Conservation (phyloP, 2,888 invertebrate species). For the Hyles lineata region DNA sequence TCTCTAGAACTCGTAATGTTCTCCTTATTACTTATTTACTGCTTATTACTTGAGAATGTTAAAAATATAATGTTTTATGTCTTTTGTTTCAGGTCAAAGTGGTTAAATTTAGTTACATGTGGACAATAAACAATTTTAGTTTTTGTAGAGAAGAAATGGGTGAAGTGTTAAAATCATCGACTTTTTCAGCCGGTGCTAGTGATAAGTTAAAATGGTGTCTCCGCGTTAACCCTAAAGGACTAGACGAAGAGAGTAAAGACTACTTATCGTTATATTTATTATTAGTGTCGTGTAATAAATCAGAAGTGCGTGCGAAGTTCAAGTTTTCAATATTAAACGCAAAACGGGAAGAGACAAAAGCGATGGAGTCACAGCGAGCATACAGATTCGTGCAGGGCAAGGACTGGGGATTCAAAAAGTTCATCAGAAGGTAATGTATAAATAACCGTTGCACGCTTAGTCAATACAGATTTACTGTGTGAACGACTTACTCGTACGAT, state of each 20-base stretch:
- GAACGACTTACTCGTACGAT: not conserved
- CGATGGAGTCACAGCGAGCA: constrained; percentile 98
- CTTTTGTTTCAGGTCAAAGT: constrained; percentile 96
- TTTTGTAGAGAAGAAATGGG: constrained; percentile 99
- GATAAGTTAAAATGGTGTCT: constrained; percentile 99
- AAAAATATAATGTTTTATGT: constrained; percentile 41
- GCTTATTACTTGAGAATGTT: constrained; percentile 36
- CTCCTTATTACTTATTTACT: not conserved
- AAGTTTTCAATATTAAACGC: constrained; percentile 99
- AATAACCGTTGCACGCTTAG: constrained; percentile 17
- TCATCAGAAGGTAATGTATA: constrained; percentile 90
- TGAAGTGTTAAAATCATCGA: constrained; percentile 99
- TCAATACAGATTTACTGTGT: constrained; percentile 1
- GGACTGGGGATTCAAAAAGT: constrained; percentile 99
- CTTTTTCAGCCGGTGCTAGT: constrained; percentile 99
- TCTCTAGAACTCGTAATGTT: not conserved
- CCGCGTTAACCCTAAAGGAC: constrained; percentile 99
- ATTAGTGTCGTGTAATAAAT: constrained; percentile 99
- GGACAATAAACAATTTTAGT: constrained; percentile 99
- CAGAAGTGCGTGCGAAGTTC: constrained; percentile 99
- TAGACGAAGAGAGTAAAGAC: constrained; percentile 99
- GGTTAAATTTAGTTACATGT: constrained; percentile 99
- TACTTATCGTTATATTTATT: constrained; percentile 99
- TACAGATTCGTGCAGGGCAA: constrained; percentile 99
- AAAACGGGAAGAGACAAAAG: constrained; percentile 99